Base-by-base conservation (phyloP, 92 coral and sea anemone genomes). In the Palythoa caribaeorum region DNA sequence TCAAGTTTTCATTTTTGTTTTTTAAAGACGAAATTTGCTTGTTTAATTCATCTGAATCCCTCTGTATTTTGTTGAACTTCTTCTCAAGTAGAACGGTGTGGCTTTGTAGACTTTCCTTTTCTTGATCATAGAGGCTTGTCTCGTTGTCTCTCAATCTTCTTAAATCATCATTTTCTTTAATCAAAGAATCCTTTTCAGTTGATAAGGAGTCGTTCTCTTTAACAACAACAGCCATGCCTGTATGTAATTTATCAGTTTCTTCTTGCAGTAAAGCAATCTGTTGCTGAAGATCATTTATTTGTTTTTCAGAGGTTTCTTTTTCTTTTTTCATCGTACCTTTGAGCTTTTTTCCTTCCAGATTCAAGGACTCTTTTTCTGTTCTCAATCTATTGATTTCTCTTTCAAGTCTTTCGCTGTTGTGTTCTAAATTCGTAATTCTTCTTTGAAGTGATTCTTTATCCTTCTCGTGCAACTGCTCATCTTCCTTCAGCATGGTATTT, bases 311-410 rank as follows among this genome's bases (percentile, higher is more conserved):
- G 17, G 72, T 53, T 80, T 84, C 80, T 71, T 90, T 95, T 35
- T 95, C 96, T 65, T 86, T 86, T 52, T 77, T 91, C 2, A 92
- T 87, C 39, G 87, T 92, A 59, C 57, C 76, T 16, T 84, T 84
- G 88, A 90, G 51, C n/a, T 84, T 73, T 14, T 92, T 90, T 57
- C 90, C 83, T 21, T 95, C 89, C 14, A 89, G 93, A 51, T 78
- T 85, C n/a, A 95, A 73, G 51, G 77, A 84, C 37, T 78, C 88
- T 39, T 85, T 93, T 74, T 93, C 93, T 40, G 52, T 74, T 50
- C 36, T 15, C 70, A 84, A 36, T 10, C 14, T 81, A 15, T 84
- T 80, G 7, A 71, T 57, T 35, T 89, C 92, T n/a, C 79, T 73
- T 51, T 73, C 77, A 28, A 89, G 53, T 7, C 84, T 79, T 73